Percentiles rank a stretch among this genome's conserved stretches.
Evolutionary conservation across 2,888 invertebrate species (phyloP).

Genomic region (Hirudinaria manillensis): DNA sequence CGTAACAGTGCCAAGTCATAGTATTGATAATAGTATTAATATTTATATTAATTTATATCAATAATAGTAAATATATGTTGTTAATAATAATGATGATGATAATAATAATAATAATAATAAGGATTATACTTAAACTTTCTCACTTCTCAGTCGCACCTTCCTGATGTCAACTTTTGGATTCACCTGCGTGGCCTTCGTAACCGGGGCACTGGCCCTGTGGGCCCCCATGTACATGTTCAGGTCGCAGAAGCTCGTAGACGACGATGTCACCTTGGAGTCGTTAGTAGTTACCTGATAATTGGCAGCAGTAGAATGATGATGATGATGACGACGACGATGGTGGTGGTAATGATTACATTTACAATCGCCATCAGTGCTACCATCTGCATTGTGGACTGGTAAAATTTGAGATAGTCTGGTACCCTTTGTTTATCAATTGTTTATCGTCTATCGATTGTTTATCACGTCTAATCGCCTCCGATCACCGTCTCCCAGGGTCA

Average conservation of each 20-base stretch:
- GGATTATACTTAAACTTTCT: slow-evolving; percentile 30
- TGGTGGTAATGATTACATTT: background rate
- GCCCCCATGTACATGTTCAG: slow-evolving; percentile 76
- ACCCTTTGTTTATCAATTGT: no score
- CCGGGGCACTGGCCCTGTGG: slow-evolving; percentile 95
- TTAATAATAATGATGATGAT: background rate
- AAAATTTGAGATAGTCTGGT: no score
- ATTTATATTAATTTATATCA: no score
- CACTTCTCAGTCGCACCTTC: slow-evolving; percentile 71
- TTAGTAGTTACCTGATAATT: slow-evolving; percentile 1
- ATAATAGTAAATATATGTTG: background rate
- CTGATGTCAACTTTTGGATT: slow-evolving; percentile 88
- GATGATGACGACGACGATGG: background rate
- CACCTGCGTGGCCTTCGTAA: slow-evolving; percentile 95
- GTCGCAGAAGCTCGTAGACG: slow-evolving; percentile 19
- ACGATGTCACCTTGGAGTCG: slow-evolving; percentile 16
- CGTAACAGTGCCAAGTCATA: no score
- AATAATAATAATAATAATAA: background rate
- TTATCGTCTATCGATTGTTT: no score
- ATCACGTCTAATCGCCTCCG: background rate
- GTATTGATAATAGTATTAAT: no score
- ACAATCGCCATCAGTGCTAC: no score
- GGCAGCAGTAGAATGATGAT: background rate
- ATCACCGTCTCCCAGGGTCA: background rate
- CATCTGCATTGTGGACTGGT: no score